phyloP scores from a whole-genome alignment of 2,797 vertebrate genomes.

The Microctenopoma steveboyesi region DNA sequence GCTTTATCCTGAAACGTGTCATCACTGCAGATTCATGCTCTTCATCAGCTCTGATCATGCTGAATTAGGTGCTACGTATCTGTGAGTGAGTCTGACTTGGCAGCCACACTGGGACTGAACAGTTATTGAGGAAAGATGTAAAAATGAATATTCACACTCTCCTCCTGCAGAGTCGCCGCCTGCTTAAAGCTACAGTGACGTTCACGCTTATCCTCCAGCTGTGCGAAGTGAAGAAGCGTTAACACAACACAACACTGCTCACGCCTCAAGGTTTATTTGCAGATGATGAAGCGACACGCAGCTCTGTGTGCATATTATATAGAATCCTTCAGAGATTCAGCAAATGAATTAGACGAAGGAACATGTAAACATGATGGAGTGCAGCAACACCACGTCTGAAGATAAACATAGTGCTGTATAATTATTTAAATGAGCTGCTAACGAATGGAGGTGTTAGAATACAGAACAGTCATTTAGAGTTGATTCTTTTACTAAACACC shows the following conservation, averaged over 20 bases:
- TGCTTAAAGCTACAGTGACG: background rate
- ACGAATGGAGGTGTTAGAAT: background rate
- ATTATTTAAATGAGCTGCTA: no score
- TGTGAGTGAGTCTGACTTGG: no score
- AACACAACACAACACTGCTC: background rate
- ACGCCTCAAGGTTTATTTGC: background rate
- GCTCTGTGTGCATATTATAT: background rate
- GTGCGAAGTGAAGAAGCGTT: background rate
- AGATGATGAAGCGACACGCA: background rate
- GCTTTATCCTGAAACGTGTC: no score
- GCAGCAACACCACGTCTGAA: background rate
- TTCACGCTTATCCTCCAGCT: background rate
- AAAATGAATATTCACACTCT: no score
- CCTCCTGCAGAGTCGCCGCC: background rate
- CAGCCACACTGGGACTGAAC: no score
- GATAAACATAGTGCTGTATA: background rate
- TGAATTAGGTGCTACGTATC: no score
- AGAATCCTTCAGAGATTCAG: background rate
- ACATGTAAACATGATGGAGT: background rate
- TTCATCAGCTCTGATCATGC: no score
- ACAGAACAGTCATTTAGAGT: constrained; percentile 23
- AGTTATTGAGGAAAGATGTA: no score
- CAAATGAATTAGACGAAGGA: background rate
- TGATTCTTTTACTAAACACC: constrained; percentile 39
- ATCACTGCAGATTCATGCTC: no score